Evolutionary conservation across 2,888 invertebrate genomes (phyloP), one percentile per base, ranked within the genome.

Genomic region (Elysia crispata): DNA sequence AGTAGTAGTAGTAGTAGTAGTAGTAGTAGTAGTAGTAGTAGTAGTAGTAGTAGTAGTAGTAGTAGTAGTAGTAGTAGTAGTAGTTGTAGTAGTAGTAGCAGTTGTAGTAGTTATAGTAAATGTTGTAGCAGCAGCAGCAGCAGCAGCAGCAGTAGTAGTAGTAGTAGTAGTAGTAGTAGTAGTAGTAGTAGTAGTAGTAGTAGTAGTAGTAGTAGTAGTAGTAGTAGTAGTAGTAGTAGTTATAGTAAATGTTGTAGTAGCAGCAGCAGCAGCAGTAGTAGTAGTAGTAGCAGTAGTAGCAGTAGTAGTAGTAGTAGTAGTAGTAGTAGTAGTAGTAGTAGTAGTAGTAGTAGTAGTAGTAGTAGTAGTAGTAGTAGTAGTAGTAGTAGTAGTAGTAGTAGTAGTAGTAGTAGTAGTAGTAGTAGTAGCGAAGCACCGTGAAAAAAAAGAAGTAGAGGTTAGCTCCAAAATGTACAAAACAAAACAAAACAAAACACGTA

Each of bases 1-100:
- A 1, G 28, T 57, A 30, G 28, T 74, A 30, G 25, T 57, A 30
- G 25, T 74, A 30, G 28, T 74, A 30, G 28, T 74, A 30, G 25
- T 74, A 30, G 28, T 74, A 30, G 28, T 74, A 30, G 13, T 74
- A 30, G 28, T 74, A 57, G 28, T 76, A 76, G 76, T 76, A 66
- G 76, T 67, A 33, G 75, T 60, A 57, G 57, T 75, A 57, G 75
- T 66, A 84, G 81, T 77, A 76, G 79, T 82, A 77, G 81, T 73
- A 77, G 72, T 67, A 30, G 67, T 67, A 30, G 67, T 67, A 30
- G 67, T 67, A 30, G 67, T 67, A 30, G 67, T 67, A 30, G 67
- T 67, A 13, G 67, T 3, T 5, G 67, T 67, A 33, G 28, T 70
- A 18, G 70, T 72, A 28, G 20, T 33, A 28, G n/a, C n/a, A n/a